Percentiles rank a stretch among this genome's conserved stretches.
Conservation (phyloP, 2,113 vertebrate species). For the Hippocampus comes region DNA sequence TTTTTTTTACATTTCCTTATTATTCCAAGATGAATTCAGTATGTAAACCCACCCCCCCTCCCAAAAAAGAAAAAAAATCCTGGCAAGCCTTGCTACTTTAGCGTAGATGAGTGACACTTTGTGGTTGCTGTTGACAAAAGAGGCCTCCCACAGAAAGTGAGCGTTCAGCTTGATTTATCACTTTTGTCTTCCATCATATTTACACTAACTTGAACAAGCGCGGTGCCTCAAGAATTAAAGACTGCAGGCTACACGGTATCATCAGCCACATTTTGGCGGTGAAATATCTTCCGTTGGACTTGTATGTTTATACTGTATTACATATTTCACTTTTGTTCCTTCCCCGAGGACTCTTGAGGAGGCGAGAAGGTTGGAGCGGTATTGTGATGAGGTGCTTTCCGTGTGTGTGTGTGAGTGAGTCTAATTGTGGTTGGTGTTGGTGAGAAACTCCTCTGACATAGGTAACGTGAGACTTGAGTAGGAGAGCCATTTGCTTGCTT, state of each 20-base stretch:
- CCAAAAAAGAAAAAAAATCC: slow-evolving; percentile 62
- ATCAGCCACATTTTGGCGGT: slow-evolving; percentile 1
- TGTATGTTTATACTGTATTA: not conserved
- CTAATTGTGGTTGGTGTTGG: slow-evolving; percentile 58
- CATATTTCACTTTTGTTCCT: slow-evolving; percentile 11
- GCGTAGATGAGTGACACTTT: slow-evolving; percentile 50
- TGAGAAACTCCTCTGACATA: slow-evolving; percentile 61
- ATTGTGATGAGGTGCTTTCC: slow-evolving; percentile 45
- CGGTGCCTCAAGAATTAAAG: slow-evolving; percentile 20
- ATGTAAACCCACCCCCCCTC: slow-evolving; percentile 22
- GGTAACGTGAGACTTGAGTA: slow-evolving; percentile 61
- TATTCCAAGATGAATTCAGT: slow-evolving; percentile 78
- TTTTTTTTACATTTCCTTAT: slow-evolving; percentile 85
- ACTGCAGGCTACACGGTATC: slow-evolving; percentile 8
- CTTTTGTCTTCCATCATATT: slow-evolving; percentile 49
- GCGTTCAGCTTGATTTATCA: slow-evolving; percentile 49
- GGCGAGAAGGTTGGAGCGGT: slow-evolving; percentile 18
- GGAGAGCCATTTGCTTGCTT: slow-evolving; percentile 73
- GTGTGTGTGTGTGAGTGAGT: slow-evolving; percentile 11
- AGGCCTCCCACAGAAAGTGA: slow-evolving; percentile 33
- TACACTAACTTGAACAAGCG: slow-evolving; percentile 27
- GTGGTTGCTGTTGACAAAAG: slow-evolving; percentile 49
- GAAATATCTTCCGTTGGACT: slow-evolving; percentile 2
- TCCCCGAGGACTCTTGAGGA: slow-evolving; percentile 23
- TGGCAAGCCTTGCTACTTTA: slow-evolving; percentile 83